Base-by-base conservation (phyloP, 2,797 vertebrate species). In the Huso huso region DNA sequence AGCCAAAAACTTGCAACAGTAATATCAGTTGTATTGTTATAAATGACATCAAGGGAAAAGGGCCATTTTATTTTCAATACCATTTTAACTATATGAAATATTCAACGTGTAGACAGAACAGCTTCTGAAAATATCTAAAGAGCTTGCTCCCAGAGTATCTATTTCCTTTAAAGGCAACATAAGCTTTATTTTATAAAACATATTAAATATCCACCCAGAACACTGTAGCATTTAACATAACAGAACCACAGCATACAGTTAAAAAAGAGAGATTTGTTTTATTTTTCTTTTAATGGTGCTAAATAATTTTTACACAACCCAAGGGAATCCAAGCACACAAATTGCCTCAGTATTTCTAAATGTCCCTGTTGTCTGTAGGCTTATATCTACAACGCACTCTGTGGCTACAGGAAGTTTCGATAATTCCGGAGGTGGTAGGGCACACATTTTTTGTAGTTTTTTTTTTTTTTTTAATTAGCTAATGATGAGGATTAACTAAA, bases 311-410 rank as follows among this genome's bases (percentile, higher is more conserved):
- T 69, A 79, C 5, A 72, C 75, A 53, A 15, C 63, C 70, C 64
- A 66, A 57, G 72, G 73, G 71, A 67, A 79, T 69, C 6, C 57
- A 69, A 66, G 75, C 59, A 10, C 9, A 57, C 69, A 49, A 67
- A 64, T 57, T 68, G 62, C 61, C 61, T 72, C 65, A 70, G 63
- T 50, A 63, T 71, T 81, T 81, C 74, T 76, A 76, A 82, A 76
- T 18, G 74, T 52, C 67, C 76, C 71, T 74, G 71, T 66, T 69
- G 74, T 70, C 18, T 6, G 0, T 0, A 3, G 1, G 37, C 12
- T 50, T 71, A 66, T 8, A 61, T 6, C 0, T 67, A 55, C 58
- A 57, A 18, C 49, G 37, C 3, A 49, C 13, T 37, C 52, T 12
- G 48, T 15, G 74, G 67, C 60, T 66, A 66, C 52, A 68, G 51